Conservation (phyloP, 2,113 vertebrate species). For the Sterrhoptilus dennistouni region DNA sequence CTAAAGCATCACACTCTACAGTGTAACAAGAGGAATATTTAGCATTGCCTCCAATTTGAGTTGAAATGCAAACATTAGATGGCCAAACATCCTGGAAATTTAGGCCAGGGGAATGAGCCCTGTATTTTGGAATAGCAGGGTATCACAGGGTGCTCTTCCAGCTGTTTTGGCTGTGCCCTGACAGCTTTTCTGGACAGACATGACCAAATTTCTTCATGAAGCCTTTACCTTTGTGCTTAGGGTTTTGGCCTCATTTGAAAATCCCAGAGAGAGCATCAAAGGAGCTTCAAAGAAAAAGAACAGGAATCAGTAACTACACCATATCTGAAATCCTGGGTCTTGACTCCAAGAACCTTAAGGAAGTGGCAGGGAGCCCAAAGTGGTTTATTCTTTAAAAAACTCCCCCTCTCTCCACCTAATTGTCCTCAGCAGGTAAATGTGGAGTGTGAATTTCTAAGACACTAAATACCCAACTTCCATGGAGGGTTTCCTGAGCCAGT, state of each 20-base stretch:
- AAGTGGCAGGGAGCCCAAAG: neutral
- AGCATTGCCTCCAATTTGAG: neutral
- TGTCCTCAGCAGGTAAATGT: neutral
- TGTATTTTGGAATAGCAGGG: neutral
- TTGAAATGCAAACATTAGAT: neutral
- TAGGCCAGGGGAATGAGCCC: neutral
- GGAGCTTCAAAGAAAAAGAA: neutral
- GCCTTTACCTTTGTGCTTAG: neutral
- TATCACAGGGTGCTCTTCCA: neutral
- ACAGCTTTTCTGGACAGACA: neutral
- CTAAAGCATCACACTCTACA: neutral
- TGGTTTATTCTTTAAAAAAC: neutral
- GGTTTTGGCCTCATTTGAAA: neutral
- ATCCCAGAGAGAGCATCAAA: neutral
- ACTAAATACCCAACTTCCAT: neutral
- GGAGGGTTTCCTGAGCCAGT: neutral
- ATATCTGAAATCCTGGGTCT: neutral
- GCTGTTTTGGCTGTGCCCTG: neutral
- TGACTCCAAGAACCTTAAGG: neutral
- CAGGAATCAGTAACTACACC: neutral
- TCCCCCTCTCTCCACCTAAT: neutral
- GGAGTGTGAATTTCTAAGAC: neutral
- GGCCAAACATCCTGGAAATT: neutral
- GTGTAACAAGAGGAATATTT: neutral
- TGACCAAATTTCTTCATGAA: neutral